These are phyloP conservation scores for Elephas maximus DNA, from an alignment of 2,113 vertebrate species.

Conservation along the genomic window DNA sequence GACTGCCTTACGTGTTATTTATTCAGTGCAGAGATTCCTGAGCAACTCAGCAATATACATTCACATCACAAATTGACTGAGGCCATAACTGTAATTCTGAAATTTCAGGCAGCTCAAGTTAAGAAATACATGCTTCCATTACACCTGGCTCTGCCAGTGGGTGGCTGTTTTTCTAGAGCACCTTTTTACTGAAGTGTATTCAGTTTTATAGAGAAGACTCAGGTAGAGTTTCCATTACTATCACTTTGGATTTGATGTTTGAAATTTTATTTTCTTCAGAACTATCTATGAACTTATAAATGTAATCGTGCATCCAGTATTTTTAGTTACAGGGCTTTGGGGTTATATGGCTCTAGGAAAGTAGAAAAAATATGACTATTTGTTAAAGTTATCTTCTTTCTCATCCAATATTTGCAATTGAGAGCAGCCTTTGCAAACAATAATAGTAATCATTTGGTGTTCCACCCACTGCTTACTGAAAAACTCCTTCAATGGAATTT, in stretches of 20 bases:
- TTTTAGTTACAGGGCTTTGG: not conserved
- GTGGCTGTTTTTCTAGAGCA: not conserved
- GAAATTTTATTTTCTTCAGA: not conserved
- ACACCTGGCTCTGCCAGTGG: not conserved
- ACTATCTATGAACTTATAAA: not conserved
- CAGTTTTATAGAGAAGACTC: not conserved
- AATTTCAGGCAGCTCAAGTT: not conserved
- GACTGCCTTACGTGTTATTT: conserved; percentile 45
- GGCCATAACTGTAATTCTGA: not conserved
- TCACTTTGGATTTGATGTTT: not conserved
- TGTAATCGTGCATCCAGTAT: not conserved
- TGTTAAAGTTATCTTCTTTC: not conserved
- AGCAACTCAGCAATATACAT: not conserved
- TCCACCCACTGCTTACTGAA: not conserved
- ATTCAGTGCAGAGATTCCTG: conserved; percentile 27
- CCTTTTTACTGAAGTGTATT: not conserved
- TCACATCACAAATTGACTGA: conserved; percentile 48
- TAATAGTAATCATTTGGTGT: not conserved
- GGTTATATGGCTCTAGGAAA: not conserved
- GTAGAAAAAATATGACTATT: not conserved
- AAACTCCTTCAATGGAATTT: not conserved
- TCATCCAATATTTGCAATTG: not conserved
- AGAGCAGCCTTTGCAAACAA: not conserved
- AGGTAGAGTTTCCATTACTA: not conserved
- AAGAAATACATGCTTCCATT: not conserved